A percentile compares a stretch with the other conserved stretches of the same genome.
These are phyloP conservation scores for Neolamprologus kungweensis DNA, from an alignment of 2,113 vertebrate genomes.

Conservation along the genomic window DNA sequence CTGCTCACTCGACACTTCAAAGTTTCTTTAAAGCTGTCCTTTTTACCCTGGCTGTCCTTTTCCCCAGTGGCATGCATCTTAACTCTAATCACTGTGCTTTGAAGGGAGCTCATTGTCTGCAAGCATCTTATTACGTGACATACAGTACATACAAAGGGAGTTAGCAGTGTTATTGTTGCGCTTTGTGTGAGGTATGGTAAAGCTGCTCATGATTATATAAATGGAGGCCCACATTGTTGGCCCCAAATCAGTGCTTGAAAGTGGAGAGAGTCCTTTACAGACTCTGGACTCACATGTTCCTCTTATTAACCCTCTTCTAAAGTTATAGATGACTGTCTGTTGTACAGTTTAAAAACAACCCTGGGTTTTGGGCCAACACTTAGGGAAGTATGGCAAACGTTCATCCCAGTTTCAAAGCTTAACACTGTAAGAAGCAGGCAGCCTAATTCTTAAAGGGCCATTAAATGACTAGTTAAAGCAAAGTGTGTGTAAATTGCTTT, in stretches of 20 bases:
- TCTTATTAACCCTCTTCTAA: conserved; percentile 36
- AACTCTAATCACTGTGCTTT: conserved; percentile 47
- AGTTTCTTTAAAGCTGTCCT: conserved; percentile 22
- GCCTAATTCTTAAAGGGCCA: neutral
- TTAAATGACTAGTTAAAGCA: conserved; percentile 47
- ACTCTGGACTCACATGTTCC: conserved; percentile 47
- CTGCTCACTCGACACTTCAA: conserved; percentile 43
- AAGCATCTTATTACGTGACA: conserved; percentile 52
- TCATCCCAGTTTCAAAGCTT: neutral
- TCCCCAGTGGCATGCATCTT: conserved; percentile 31
- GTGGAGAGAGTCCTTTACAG: conserved; percentile 20
- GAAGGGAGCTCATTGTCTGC: conserved; percentile 36
- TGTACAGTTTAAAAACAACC: conserved; percentile 20
- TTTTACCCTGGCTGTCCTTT: neutral
- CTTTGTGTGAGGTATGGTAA: conserved; percentile 50
- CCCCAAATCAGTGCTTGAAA: conserved; percentile 28
- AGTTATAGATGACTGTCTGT: conserved; percentile 40
- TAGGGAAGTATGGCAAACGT: neutral
- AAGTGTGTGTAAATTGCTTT: conserved; percentile 36
- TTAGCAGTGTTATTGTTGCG: conserved; percentile 40
- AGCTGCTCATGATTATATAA: conserved; percentile 58
- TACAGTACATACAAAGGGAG: conserved; percentile 35
- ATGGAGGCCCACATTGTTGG: conserved; percentile 53
- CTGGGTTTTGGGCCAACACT: neutral
- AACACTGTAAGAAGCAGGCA: neutral